phyloP scores from a whole-genome alignment of 2,113 vertebrate species.

The Podocnemis expansa region DNA sequence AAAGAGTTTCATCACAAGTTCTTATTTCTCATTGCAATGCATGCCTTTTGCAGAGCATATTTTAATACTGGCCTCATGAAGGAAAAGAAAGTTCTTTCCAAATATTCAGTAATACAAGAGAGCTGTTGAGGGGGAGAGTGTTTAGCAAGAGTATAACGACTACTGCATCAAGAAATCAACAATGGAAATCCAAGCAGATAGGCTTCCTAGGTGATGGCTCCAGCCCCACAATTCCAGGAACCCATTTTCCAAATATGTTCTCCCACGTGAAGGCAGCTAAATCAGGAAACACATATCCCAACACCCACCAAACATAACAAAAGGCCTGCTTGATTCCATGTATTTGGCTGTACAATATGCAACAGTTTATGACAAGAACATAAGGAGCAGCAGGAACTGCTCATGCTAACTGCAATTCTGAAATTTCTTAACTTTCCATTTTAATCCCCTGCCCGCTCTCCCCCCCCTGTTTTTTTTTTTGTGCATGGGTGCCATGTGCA shows the following conservation, averaged over 20 bases:
- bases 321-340: not conserved
- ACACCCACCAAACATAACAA: not conserved
- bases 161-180: not conserved
- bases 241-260: not conserved
- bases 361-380: not conserved
- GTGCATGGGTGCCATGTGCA: not conserved
- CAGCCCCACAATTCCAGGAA: not conserved
- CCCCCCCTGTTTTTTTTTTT: not conserved
- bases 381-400: not conserved
- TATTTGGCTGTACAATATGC: not conserved
- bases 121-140: not conserved
- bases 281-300: not conserved
- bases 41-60: not conserved
- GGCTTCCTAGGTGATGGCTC: not conserved
- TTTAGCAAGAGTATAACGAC: not conserved
- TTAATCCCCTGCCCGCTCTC: not conserved
- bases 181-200: not conserved
- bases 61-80: not conserved
- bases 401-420: not conserved
- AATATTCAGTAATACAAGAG: not conserved
- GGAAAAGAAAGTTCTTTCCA: not conserved
- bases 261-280: not conserved
- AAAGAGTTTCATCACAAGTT: accelerated
- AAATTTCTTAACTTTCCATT: not conserved
- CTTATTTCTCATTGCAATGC: not conserved